Conservation (phyloP, 1,140 invertebrate genomes). For the Chironomus striatipennis region DNA sequence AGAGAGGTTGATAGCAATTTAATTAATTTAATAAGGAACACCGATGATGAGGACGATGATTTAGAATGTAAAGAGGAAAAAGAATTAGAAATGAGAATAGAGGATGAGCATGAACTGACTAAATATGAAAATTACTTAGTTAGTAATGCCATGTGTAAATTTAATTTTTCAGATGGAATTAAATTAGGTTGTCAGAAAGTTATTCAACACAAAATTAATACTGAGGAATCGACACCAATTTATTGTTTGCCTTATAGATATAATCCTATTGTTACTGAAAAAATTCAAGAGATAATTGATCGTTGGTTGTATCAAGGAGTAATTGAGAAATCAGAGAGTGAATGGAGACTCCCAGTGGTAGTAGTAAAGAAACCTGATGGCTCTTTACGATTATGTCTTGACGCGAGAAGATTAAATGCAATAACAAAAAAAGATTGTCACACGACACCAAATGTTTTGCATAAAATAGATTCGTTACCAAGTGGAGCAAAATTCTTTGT, state of each 20-base stretch:
- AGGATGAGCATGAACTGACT: background rate
- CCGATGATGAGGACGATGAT: background rate
- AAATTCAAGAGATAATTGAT: background rate
- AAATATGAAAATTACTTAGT: background rate
- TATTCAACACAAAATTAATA: background rate
- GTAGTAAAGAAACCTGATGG: background rate
- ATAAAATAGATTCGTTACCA: background rate
- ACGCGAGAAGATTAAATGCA: background rate
- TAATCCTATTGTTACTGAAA: background rate
- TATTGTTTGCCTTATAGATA: background rate
- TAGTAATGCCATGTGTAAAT: background rate
- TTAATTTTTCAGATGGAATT: background rate
- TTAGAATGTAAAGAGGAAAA: background rate
- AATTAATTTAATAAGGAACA: background rate
- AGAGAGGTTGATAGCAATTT: background rate
- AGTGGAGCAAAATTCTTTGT: background rate
- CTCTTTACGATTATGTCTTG: background rate
- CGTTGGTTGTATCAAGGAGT: background rate
- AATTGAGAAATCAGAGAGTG: background rate
- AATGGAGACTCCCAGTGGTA: background rate
- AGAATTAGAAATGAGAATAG: too few relatives aligned
- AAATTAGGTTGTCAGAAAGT: background rate
- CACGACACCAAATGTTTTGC: background rate
- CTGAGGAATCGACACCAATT: background rate
- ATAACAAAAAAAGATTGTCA: background rate